Evolutionary conservation across 2,888 invertebrate species (phyloP).

Genomic region (Lycophotia porphyrea): DNA sequence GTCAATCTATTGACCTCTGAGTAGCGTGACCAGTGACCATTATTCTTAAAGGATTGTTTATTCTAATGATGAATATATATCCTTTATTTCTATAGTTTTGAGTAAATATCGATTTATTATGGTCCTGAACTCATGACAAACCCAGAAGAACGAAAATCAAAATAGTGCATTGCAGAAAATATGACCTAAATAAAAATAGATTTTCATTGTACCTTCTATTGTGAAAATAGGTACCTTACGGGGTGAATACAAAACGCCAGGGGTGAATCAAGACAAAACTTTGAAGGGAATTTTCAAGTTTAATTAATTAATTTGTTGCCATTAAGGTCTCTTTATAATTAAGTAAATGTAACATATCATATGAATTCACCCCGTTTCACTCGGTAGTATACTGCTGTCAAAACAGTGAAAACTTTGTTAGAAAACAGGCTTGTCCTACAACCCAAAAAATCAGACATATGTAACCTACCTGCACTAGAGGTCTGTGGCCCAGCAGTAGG

Average conservation of each 20-base stretch:
- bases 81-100: neutral
- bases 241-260: no score
- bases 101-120: neutral
- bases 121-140: no score
- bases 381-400: neutral
- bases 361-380: no score
- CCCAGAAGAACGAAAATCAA: neutral
- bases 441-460: neutral
- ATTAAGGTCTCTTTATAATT: no score
- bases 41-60: slow-evolving; percentile 33
- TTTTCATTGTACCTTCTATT: neutral
- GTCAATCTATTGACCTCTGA: slow-evolving; percentile 7
- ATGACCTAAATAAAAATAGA: neutral
- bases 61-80: neutral
- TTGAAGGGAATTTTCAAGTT: no score
- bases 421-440: neutral
- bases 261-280: no score
- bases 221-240: neutral
- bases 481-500: no score
- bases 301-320: no score
- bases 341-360: no score
- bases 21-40: slow-evolving; percentile 1
- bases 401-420: neutral
- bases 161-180: slow-evolving; percentile 5
- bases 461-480: no score